Conservation (phyloP, 2,797 vertebrate genomes). For the Cyclura pinguis region DNA sequence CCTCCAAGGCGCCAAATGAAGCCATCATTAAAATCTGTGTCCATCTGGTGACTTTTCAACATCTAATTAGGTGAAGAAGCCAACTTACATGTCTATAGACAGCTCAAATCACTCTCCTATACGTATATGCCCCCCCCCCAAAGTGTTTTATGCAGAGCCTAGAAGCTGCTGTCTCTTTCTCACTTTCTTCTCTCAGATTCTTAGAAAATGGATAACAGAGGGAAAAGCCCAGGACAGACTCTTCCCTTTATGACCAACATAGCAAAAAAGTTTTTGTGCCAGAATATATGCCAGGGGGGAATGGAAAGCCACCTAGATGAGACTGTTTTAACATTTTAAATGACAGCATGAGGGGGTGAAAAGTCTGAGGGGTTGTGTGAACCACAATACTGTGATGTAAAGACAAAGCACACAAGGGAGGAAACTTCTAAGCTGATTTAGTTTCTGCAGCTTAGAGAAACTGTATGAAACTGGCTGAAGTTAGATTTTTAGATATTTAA, state of each 20-base stretch:
- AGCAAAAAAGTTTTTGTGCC: neutral
- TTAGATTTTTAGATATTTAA: slow-evolving; percentile 58
- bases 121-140: neutral
- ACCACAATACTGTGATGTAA: neutral
- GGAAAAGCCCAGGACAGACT: neutral
- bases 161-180: slow-evolving; percentile 32
- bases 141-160: slow-evolving; percentile 31
- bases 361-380: neutral
- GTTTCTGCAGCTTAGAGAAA: slow-evolving; percentile 39
- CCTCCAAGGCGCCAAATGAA: slow-evolving; percentile 77
- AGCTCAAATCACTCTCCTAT: slow-evolving; percentile 54
- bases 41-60: slow-evolving; percentile 78
- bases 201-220: slow-evolving; percentile 27
- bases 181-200: neutral
- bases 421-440: slow-evolving; percentile 41
- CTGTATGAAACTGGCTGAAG: slow-evolving; percentile 22
- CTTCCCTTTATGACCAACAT: slow-evolving; percentile 9
- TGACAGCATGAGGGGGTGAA: neutral
- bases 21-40: slow-evolving; percentile 80
- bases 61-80: slow-evolving; percentile 79
- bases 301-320: neutral
- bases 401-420: neutral
- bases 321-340: slow-evolving; percentile 10
- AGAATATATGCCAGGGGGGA: neutral
- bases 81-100: slow-evolving; percentile 61